Conservation (phyloP, 2,113 vertebrate genomes). For the Verasper variegatus region DNA sequence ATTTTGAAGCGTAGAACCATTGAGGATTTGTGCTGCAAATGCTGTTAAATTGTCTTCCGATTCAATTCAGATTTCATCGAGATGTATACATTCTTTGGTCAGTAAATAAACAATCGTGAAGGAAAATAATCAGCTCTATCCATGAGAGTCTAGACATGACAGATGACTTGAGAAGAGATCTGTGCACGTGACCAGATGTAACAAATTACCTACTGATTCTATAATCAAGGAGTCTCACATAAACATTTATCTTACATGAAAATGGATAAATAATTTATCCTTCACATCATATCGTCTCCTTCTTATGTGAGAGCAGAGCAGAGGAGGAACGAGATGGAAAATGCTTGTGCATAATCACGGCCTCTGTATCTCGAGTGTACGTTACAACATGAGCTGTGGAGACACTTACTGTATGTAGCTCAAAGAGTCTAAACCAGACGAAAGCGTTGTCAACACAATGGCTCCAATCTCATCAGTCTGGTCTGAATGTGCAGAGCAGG, state of each 20-base stretch:
- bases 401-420: conserved; percentile 13
- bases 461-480: conserved; percentile 8
- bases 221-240: background rate
- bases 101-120: background rate
- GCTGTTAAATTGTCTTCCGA: no score
- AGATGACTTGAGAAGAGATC: background rate
- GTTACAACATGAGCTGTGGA: background rate
- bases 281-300: background rate
- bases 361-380: background rate
- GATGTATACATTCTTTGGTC: no score
- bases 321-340: background rate
- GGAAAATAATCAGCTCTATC: background rate
- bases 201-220: no score
- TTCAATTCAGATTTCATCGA: no score
- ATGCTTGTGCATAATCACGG: no score
- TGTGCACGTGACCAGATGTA: background rate
- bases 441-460: conserved; percentile 9
- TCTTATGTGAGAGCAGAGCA: background rate
- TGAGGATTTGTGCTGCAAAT: no score
- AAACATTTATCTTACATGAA: background rate
- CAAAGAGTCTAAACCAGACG: background rate
- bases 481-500: conserved; percentile 6
- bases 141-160: background rate
- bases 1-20: no score
- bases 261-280: background rate